Evolutionary conservation across 1,140 invertebrate genomes (phyloP).

Genomic region (Eciton burchellii): DNA sequence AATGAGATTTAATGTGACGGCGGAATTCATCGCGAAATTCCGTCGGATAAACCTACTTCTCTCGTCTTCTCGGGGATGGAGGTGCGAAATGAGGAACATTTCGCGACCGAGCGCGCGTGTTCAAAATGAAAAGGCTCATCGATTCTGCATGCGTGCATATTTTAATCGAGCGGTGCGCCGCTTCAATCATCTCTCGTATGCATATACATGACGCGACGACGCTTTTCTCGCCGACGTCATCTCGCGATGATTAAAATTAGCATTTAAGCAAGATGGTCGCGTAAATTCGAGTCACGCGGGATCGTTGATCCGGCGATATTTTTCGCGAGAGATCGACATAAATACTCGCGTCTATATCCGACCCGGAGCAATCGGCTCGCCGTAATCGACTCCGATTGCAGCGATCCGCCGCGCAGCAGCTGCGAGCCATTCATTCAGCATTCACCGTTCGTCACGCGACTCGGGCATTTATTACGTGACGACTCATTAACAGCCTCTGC

Average conservation of each 20-base stretch:
- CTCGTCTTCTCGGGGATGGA: not conserved
- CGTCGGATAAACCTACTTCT: not conserved
- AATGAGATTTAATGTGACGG: constrained; percentile 9
- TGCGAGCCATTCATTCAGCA: not conserved
- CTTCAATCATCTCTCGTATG: not conserved
- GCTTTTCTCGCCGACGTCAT: too few relatives aligned
- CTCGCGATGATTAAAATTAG: too few relatives aligned
- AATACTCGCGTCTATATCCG: not conserved
- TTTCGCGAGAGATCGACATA: not conserved
- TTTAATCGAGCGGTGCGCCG: constrained; percentile 17
- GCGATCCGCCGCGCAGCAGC: not conserved
- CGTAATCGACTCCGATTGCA: constrained; percentile 25
- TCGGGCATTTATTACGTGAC: constrained; percentile 51
- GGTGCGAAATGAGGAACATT: not conserved
- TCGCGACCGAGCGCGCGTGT: not conserved
- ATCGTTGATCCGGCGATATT: too few relatives aligned
- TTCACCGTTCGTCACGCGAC: constrained; percentile 32
- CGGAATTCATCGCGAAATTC: not conserved
- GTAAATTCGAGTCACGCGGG: too few relatives aligned
- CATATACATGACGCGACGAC: not conserved
- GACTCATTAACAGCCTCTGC: constrained; percentile 48
- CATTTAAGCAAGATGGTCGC: too few relatives aligned
- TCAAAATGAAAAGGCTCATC: constrained; percentile 21
- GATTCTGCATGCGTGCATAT: constrained; percentile 22
- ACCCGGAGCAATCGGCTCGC: too few relatives aligned